phyloP scores from a whole-genome alignment of 23 tunicate species.

The Ascidia mentula region DNA sequence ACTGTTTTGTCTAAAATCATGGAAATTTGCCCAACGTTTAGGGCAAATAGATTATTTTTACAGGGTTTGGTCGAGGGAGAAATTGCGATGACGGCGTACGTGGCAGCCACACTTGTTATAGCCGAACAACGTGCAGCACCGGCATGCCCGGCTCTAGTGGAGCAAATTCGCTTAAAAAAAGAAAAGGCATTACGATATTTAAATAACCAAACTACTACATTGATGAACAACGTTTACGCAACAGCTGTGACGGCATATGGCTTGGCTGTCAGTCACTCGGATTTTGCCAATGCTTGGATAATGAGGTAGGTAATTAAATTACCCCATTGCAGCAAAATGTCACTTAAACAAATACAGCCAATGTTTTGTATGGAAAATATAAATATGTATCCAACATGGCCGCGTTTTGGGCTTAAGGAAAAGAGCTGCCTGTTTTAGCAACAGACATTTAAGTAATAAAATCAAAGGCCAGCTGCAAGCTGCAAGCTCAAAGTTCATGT shows the following conservation, averaged over 20 bases:
- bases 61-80: neutral
- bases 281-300: neutral
- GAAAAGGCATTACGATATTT: neutral
- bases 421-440: no score
- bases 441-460: no score
- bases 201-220: neutral
- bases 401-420: no score
- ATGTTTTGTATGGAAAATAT: no score
- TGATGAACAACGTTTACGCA: neutral
- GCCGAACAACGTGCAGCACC: neutral
- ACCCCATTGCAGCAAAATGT: no score
- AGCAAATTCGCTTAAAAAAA: neutral
- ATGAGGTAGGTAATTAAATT: neutral
- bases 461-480: no score
- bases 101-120: neutral
- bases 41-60: no score
- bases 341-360: no score
- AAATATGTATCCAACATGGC: no score
- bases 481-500: no score
- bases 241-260: slow-evolving; percentile 13
- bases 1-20: no score
- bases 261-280: neutral
- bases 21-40: no score
- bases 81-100: slow-evolving; percentile 21
- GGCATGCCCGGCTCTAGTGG: neutral